Conservation (phyloP, 2,888 invertebrate genomes). For the Eurytoma adleriae region DNA sequence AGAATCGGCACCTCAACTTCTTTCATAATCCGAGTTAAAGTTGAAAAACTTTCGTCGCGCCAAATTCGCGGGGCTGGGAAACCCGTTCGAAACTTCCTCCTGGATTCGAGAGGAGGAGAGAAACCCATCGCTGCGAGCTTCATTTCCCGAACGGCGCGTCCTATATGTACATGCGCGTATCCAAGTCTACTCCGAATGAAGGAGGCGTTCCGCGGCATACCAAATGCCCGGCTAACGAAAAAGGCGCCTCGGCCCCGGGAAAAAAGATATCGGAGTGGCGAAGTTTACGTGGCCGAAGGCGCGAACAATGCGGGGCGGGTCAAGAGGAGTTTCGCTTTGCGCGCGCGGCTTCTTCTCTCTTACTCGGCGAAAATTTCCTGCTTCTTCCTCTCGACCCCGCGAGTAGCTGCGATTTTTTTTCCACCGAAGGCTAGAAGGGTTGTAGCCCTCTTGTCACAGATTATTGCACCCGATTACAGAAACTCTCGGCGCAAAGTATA, state of each 20-base stretch:
- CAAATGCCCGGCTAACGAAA: not conserved
- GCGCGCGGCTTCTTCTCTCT: not conserved
- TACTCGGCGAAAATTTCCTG: conserved; percentile 11
- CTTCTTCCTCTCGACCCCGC: too few relatives aligned
- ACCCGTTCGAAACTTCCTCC: not conserved
- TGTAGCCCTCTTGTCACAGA: too few relatives aligned
- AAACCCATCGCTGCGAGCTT: not conserved
- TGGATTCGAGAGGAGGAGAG: not conserved
- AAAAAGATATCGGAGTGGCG: not conserved
- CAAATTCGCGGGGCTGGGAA: too few relatives aligned
- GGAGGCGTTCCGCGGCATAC: too few relatives aligned
- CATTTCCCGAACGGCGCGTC: not conserved
- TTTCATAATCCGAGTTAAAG: too few relatives aligned
- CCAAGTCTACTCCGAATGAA: not conserved
- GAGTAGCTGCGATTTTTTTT: too few relatives aligned
- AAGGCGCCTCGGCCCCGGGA: not conserved
- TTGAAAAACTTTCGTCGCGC: too few relatives aligned
- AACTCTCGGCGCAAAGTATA: too few relatives aligned
- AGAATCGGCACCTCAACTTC: too few relatives aligned
- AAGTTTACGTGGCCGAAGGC: conserved; percentile 19
- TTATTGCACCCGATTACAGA: too few relatives aligned
- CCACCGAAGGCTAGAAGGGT: too few relatives aligned
- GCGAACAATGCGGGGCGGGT: not conserved
- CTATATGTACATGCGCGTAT: not conserved
- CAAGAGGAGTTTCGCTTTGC: too few relatives aligned